Conservation (phyloP, 2,888 invertebrate species). For the Celastrina argiolus region DNA sequence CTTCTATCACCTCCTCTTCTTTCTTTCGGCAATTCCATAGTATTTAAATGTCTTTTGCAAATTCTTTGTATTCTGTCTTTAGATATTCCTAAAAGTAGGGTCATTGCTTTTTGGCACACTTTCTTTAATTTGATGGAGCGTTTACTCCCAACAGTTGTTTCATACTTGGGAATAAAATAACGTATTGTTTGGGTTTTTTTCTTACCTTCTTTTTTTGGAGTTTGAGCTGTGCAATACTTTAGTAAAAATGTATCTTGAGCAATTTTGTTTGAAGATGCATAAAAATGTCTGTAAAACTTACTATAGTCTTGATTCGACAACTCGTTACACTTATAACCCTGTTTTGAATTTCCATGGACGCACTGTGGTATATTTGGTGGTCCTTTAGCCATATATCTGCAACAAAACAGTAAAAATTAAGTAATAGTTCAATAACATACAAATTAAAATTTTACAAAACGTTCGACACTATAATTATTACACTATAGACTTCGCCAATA, state of each 20-base stretch:
- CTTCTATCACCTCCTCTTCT: constrained; percentile 27
- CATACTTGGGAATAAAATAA: constrained; percentile 32
- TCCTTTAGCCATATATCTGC: constrained; percentile 22
- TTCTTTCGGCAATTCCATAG: constrained; percentile 32
- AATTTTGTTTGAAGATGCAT: constrained; percentile 29
- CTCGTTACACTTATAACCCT: constrained; percentile 30
- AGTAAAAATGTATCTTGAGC: constrained; percentile 27
- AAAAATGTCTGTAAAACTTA: constrained; percentile 31
- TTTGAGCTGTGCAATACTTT: constrained; percentile 24
- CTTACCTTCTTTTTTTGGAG: constrained; percentile 27
- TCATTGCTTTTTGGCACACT: constrained; percentile 31
- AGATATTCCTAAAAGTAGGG: constrained; percentile 29
- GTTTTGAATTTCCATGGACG: constrained; percentile 29
- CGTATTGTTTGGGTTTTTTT: constrained; percentile 31
- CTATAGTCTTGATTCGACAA: constrained; percentile 29
- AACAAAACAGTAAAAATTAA: constrained; percentile 4
- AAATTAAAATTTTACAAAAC: no score
- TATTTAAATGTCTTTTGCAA: constrained; percentile 32
- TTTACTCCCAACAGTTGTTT: constrained; percentile 20
- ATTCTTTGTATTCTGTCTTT: constrained; percentile 34
- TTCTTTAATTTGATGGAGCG: constrained; percentile 29
- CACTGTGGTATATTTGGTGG: constrained; percentile 25
- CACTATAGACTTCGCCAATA: no score
- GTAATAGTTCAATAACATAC: background rate
- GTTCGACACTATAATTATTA: no score